phyloP scores from a whole-genome alignment of 2,888 invertebrate species.

The Augiades crinisus region DNA sequence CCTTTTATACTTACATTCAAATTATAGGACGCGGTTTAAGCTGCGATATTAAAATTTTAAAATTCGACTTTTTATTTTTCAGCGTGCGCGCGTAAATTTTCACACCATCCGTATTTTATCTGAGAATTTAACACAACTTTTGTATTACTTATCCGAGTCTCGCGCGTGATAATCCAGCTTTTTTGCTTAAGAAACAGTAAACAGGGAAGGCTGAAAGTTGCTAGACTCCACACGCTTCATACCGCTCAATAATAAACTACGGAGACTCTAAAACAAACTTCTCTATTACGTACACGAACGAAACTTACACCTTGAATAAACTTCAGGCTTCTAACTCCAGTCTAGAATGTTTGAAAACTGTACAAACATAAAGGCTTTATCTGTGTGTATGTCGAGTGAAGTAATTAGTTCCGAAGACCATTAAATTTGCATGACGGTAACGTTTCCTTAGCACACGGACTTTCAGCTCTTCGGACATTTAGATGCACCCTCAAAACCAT shows the following conservation, averaged over 20 bases:
- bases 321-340: conserved; percentile 46
- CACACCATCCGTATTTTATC: conserved; percentile 1
- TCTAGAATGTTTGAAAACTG: conserved; percentile 60
- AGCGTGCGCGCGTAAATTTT: neutral
- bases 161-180: conserved; percentile 16
- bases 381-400: conserved; percentile 49
- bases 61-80: conserved; percentile 2
- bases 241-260: conserved; percentile 48
- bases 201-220: conserved; percentile 23
- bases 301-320: conserved; percentile 63
- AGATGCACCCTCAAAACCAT: conserved; percentile 58
- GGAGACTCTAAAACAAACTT: conserved; percentile 58
- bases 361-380: conserved; percentile 61
- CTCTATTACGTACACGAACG: conserved; percentile 52
- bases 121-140: conserved; percentile 19
- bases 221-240: conserved; percentile 29
- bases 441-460: conserved; percentile 43
- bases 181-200: conserved; percentile 17
- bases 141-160: conserved; percentile 22
- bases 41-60: conserved; percentile 15
- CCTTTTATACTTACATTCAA: neutral
- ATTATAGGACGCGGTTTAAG: neutral
- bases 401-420: conserved; percentile 59
- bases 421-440: conserved; percentile 59
- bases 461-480: conserved; percentile 42